Percentiles rank a stretch among this genome's conserved stretches.
phyloP scores from a whole-genome alignment of 1,140 invertebrate species.

The Pentalonia nigronervosa region DNA sequence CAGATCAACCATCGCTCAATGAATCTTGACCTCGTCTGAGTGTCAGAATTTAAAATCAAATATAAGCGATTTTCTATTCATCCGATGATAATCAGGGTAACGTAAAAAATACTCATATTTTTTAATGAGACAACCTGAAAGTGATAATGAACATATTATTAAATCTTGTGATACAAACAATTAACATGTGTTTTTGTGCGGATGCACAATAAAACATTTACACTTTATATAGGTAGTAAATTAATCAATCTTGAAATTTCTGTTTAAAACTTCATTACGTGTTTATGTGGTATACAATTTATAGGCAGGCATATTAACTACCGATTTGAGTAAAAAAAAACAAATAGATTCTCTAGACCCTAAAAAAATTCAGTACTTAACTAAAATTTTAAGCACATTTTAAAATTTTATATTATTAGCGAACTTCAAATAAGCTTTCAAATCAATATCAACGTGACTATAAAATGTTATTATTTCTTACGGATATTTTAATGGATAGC shows the following conservation, averaged over 20 bases:
- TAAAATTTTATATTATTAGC: background rate
- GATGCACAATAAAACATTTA: background rate
- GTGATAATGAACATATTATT: background rate
- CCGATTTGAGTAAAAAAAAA: background rate
- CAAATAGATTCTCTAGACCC: no score
- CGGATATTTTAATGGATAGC: background rate
- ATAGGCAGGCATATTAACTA: background rate
- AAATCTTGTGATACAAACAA: background rate
- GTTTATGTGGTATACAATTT: background rate
- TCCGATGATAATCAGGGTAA: background rate
- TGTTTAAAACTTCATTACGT: background rate
- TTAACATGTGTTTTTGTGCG: background rate
- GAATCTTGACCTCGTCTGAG: background rate
- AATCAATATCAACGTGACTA: background rate
- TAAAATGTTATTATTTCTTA: constrained; percentile 12
- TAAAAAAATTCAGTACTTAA: background rate
- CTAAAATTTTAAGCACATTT: background rate
- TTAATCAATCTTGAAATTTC: constrained; percentile 1
- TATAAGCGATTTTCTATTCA: background rate
- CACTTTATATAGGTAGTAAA: background rate
- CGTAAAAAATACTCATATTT: background rate
- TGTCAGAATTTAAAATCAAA: background rate
- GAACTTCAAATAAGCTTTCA: background rate
- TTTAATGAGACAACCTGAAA: background rate
- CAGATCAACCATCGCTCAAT: background rate